Base-by-base conservation (phyloP, 2,113 vertebrate species). In the Melierax canorus region DNA sequence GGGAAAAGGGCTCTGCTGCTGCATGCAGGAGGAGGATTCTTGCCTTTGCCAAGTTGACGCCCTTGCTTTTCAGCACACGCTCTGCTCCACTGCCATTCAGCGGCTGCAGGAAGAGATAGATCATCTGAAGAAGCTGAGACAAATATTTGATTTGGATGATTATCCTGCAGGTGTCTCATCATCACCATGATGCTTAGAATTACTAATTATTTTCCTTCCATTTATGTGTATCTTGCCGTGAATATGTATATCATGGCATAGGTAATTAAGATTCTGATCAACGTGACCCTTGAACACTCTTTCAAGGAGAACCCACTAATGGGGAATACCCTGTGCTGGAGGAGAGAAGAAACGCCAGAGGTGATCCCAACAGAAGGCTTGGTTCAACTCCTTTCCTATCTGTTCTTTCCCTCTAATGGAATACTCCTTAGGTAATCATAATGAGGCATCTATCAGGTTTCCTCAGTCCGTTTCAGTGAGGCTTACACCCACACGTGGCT, bases 71-170 rank as follows among this genome's bases (percentile, higher is more conserved):
- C 94, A 92, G 86, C 36, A 86, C 92, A 90, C 10, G 12, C 79
- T 97, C 38, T 7, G 32, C 94, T 95, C 79, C 34, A 17, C 79
- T 95, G 94, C 94, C 92, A 97, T 97, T 98, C 97, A 96, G 89
- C 14, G 26, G 78, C 94, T 96, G 88, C 92, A 94, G 92, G 92
- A 97, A 96, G 90, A 97, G 87, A 97, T 72, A 94, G 94, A 97
- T 97, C 86, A 94, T 94, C 93, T 87, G 96, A 97, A 97, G 95
- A 97, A 96, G 77, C 85, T 1, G 93, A 98, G 95, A 97, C 95
- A 98, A 98, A 98, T 98, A 98, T 98, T 98, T 98, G 97, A 98
- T 98, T 97, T 98, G 95, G 97, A 95, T 98, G 92, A 98, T 98
- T 98, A 98, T 97, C 92, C 89, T 97, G 98, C 97, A 98, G 98